A percentile compares a stretch with the other conserved stretches of the same genome.
These are phyloP conservation scores for Calosoma granatense DNA, from an alignment of 1,140 invertebrate genomes.

Conservation along the genomic window DNA sequence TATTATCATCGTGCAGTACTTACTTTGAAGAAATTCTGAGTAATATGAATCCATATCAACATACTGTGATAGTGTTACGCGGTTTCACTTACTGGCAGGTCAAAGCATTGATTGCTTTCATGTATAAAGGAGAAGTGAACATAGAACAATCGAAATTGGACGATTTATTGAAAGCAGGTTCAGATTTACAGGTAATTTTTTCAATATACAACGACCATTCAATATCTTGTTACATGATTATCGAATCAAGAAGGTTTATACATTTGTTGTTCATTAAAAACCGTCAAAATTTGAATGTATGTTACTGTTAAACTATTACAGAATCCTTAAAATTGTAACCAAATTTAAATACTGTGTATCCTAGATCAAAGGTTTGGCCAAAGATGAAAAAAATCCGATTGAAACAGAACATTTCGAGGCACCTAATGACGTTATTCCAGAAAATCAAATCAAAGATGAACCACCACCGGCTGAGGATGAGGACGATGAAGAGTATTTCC, in stretches of 20 bases:
- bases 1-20: slow-evolving; percentile 51
- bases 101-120: slow-evolving; percentile 44
- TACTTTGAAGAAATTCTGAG: slow-evolving; percentile 52
- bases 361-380: slow-evolving; percentile 30
- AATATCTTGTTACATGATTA: neutral
- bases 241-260: neutral
- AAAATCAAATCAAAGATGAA: neutral
- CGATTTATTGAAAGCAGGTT: slow-evolving; percentile 34
- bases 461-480: neutral
- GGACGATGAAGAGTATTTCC: slow-evolving; percentile 11
- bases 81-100: slow-evolving; percentile 44
- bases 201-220: neutral
- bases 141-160: slow-evolving; percentile 35
- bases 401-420: neutral
- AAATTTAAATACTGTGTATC: slow-evolving; percentile 14
- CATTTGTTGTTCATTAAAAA: neutral
- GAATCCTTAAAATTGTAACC: slow-evolving; percentile 9
- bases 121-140: slow-evolving; percentile 46
- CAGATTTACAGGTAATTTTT: slow-evolving; percentile 36
- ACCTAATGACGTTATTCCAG: too few relatives aligned
- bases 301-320: neutral
- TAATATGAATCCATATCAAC: slow-evolving; percentile 46
- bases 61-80: slow-evolving; percentile 54
- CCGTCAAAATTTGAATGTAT: neutral
- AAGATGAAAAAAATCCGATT: slow-evolving; percentile 12